Percentiles rank a stretch among this genome's conserved stretches.
phyloP scores from a whole-genome alignment of 2,888 invertebrate species.

The Dascillus cervinus region DNA sequence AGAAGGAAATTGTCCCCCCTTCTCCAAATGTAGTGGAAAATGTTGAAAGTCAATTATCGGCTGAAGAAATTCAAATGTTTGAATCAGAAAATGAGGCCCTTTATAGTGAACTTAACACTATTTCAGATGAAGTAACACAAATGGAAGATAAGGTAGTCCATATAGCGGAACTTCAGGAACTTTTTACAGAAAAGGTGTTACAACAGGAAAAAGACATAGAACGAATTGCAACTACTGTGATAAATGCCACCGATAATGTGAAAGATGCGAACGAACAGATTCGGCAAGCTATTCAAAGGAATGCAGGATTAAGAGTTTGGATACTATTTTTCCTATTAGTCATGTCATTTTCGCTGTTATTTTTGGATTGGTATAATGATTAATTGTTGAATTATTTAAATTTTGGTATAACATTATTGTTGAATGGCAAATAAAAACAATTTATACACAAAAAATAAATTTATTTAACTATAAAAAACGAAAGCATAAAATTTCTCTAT shows the following conservation, averaged over 20 bases:
- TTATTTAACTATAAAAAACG: conserved; percentile 39
- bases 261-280: conserved; percentile 96
- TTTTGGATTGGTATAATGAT: conserved; percentile 98
- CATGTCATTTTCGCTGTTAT: conserved; percentile 90
- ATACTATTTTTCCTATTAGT: conserved; percentile 92
- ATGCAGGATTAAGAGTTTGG: conserved; percentile 91
- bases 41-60: conserved; percentile 61
- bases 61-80: conserved; percentile 89
- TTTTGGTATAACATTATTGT: neutral
- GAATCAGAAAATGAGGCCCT: conserved; percentile 86
- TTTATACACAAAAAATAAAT: conserved; percentile 39
- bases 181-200: conserved; percentile 92
- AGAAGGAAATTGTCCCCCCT: conserved; percentile 21
- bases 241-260: conserved; percentile 91
- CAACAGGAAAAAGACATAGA: conserved; percentile 93
- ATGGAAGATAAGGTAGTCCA: conserved; percentile 90
- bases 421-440: neutral
- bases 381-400: conserved; percentile 34
- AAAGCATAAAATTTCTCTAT: conserved; percentile 31
- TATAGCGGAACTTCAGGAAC: conserved; percentile 90
- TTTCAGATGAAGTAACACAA: conserved; percentile 85
- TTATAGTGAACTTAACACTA: conserved; percentile 77
- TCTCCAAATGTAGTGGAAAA: conserved; percentile 35
- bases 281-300: conserved; percentile 92
- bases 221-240: conserved; percentile 77